These are phyloP conservation scores for Myiagra hebetior DNA, from an alignment of 2,113 vertebrate genomes.

Conservation along the genomic window DNA sequence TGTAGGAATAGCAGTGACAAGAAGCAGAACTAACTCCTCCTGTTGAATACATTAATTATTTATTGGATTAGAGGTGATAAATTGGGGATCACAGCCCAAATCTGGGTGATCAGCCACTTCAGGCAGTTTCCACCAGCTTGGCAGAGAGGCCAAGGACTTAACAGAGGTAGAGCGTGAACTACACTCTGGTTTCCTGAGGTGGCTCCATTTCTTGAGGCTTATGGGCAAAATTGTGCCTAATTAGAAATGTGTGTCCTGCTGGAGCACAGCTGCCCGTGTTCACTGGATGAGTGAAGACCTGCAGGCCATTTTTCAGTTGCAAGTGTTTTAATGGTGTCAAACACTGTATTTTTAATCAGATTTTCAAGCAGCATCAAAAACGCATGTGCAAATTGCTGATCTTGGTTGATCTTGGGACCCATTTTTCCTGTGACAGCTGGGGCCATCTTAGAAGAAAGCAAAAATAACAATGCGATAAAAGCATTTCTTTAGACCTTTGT, in stretches of 20 bases:
- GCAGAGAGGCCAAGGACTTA: not conserved
- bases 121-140: not conserved
- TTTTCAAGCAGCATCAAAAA: not conserved
- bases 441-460: not conserved
- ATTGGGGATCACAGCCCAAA: not conserved
- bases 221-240: not conserved
- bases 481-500: not conserved
- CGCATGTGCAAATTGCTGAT: not conserved
- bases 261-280: not conserved
- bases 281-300: not conserved
- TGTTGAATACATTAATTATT: not conserved
- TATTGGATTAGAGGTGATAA: not conserved
- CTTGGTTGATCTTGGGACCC: not conserved
- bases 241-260: not conserved
- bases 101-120: not conserved
- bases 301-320: not conserved
- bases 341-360: not conserved
- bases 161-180: not conserved
- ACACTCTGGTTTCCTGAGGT: not conserved
- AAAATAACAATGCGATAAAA: not conserved
- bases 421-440: not conserved
- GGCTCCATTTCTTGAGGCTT: not conserved
- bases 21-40: not conserved
- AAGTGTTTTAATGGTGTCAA: constrained; percentile 13
- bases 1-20: not conserved